phyloP scores from a whole-genome alignment of 2,113 vertebrate species.

The Tonatia bakeri region DNA sequence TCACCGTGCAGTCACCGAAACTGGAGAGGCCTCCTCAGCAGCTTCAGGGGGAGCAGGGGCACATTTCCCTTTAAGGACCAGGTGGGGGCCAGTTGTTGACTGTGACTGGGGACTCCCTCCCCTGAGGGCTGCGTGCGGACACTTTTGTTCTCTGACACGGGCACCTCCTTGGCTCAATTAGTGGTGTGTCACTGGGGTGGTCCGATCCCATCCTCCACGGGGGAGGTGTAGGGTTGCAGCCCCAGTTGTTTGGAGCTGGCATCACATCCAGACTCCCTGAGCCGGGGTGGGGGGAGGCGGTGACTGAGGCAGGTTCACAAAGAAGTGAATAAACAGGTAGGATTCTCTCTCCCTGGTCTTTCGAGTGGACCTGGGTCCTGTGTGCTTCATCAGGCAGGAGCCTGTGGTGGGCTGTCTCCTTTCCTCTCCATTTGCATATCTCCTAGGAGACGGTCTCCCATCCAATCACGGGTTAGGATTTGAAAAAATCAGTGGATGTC shows the following conservation, averaged over 20 bases:
- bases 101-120: slow-evolving; percentile 27
- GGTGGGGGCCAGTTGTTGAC: background rate
- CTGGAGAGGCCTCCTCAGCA: accelerated
- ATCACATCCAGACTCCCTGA: background rate
- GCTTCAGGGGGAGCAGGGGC: background rate
- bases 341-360: background rate
- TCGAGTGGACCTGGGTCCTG: background rate
- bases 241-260: slow-evolving; percentile 29
- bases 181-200: background rate
- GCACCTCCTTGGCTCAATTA: slow-evolving; percentile 10
- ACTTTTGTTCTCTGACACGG: background rate
- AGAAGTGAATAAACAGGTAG: background rate
- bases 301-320: background rate
- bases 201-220: background rate
- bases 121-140: slow-evolving; percentile 4
- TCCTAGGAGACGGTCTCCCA: slow-evolving; percentile 6
- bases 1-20: background rate
- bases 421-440: slow-evolving; percentile 21
- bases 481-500: background rate
- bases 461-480: background rate
- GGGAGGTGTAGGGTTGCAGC: slow-evolving; percentile 9
- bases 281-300: background rate
- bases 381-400: background rate
- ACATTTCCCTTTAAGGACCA: slow-evolving; percentile 45
- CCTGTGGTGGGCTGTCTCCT: background rate